Evolutionary conservation across 2,888 invertebrate genomes (phyloP).

Genomic region (Polylopha cassiicola): DNA sequence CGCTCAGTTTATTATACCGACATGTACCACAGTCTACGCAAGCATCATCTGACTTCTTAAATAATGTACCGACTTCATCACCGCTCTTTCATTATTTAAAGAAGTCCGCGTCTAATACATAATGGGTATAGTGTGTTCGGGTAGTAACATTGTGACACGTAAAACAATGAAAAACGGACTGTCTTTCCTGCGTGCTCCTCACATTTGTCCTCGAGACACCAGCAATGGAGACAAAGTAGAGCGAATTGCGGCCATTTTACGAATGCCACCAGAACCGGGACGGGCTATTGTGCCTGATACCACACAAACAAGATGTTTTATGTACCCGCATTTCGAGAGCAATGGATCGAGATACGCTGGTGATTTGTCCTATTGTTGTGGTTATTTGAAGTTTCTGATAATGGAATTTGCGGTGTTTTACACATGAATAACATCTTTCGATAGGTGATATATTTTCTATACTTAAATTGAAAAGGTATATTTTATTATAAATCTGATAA

Average conservation of each 20-base stretch:
- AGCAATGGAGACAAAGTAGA: slow-evolving; percentile 63
- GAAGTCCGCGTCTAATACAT: slow-evolving; percentile 22
- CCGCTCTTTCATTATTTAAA: slow-evolving; percentile 27
- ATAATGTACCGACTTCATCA: slow-evolving; percentile 6
- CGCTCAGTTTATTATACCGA: no score
- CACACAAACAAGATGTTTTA: slow-evolving; percentile 69
- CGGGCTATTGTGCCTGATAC: slow-evolving; percentile 57
- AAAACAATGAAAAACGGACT: slow-evolving; percentile 57
- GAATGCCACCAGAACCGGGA: slow-evolving; percentile 46
- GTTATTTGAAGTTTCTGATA: slow-evolving; percentile 33
- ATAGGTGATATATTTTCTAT: no score
- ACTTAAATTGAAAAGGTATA: no score
- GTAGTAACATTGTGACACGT: slow-evolving; percentile 33
- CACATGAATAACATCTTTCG: no score
- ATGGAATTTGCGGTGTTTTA: slow-evolving; percentile 20
- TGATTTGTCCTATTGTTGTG: slow-evolving; percentile 51
- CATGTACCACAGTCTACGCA: no score
- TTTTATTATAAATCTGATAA: no score
- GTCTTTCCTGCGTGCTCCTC: slow-evolving; percentile 47
- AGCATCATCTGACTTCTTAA: slow-evolving; percentile 3
- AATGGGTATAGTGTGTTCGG: slow-evolving; percentile 14
- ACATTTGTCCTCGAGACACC: slow-evolving; percentile 55
- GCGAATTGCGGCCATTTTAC: slow-evolving; percentile 51
- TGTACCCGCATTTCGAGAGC: slow-evolving; percentile 58
- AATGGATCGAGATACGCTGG: slow-evolving; percentile 59